These are phyloP conservation scores for Tapera naevia DNA, from an alignment of 2,797 vertebrate genomes.

Conservation along the genomic window DNA sequence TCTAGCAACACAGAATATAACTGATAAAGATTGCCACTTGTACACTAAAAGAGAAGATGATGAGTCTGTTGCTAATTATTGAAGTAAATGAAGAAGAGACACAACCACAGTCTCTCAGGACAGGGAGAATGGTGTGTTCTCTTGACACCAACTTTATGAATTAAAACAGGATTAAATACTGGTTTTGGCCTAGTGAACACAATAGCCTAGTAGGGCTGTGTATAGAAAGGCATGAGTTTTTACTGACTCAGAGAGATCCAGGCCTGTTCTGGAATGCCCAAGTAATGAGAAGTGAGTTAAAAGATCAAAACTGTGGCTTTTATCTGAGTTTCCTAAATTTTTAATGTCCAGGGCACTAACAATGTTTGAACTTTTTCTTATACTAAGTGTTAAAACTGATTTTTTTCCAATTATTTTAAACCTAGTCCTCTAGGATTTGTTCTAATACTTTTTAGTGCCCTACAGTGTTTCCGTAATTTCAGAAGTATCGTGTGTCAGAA, in stretches of 20 bases:
- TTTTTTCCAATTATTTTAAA: background rate
- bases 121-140: background rate
- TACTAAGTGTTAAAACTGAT: background rate
- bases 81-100: background rate
- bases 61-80: background rate
- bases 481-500: background rate
- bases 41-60: background rate
- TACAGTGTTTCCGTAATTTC: background rate
- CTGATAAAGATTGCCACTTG: background rate
- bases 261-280: background rate
- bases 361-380: background rate
- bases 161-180: background rate
- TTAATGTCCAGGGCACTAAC: background rate
- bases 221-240: background rate
- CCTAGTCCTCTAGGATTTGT: background rate
- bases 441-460: background rate
- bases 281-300: background rate
- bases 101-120: background rate
- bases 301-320: background rate
- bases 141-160: background rate
- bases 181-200: background rate
- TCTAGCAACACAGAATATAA: background rate
- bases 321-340: background rate
- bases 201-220: rapidly evolving
- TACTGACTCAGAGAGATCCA: background rate